Evolutionary conservation across 1,140 invertebrate species (phyloP), one percentile per base, ranked within the genome.

Genomic region (Bombus ignitus): DNA sequence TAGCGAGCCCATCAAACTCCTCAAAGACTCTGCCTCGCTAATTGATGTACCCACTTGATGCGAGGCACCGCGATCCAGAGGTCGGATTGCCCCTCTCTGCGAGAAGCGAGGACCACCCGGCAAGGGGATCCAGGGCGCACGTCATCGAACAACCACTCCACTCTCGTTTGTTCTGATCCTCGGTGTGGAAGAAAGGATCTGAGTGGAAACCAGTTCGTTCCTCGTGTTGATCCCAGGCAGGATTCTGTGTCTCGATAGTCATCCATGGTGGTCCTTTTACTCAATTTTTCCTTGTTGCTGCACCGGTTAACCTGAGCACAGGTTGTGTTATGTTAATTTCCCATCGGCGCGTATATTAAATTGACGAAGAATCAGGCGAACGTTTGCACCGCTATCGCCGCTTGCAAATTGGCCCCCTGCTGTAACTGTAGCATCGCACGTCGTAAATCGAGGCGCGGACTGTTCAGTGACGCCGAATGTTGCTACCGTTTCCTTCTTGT

Each of bases 361-460:
- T 85, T 85, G 28, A 32, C 42, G 77, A 65, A 53, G 70, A 66
- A 78, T 12, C 28, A 76, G 44, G 53, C 6, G 28, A 37, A 25
- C 57, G 42, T 57, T 59, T 25, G 35, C 59, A 79, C 72, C 76
- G 72, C 79, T 79, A 84, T 80, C 81, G 74, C 81, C 53, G 83
- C 70, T 62, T 85, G 81, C 88, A 88, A 92, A 92, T 92, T 92
- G 81, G 85, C 85, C 32, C n/a, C 62, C 47, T n/a, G 71, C 39
- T 47, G 70, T 35, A 47, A 35, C 59, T 66, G 39, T 87, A 68
- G 42, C 59, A 68, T 90, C 75, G 59, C 84, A 83, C 87, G 86
- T 87, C 91, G 88, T 92, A 92, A 92, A 92, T 91, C 86, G 82
- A 88, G 80, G 42, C 78, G 44, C 75, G 53, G 28, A 72, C 44